A percentile compares a stretch with the other conserved stretches of the same genome.
Evolutionary conservation across 2,888 invertebrate species (phyloP).

Genomic region (Heteropelma amictum): DNA sequence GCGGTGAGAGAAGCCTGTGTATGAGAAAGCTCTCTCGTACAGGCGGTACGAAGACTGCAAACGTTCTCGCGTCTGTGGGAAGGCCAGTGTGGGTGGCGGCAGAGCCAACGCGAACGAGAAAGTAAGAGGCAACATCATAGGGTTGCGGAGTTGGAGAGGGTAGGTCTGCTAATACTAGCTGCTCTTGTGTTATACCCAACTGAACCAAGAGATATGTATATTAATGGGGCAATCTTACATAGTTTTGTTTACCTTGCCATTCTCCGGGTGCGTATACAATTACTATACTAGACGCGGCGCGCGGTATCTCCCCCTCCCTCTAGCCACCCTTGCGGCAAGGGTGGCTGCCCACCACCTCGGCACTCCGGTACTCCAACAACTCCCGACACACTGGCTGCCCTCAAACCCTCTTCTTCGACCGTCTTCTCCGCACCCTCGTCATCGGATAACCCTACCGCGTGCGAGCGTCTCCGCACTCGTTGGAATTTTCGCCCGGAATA

Average conservation of each 20-base stretch:
- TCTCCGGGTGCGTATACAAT: slow-evolving; percentile 76
- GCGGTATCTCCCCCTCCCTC: slow-evolving; percentile 34
- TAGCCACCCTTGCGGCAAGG: no score
- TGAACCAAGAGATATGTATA: slow-evolving; percentile 78
- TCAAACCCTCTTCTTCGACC: slow-evolving; percentile 26
- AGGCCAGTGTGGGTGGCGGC: slow-evolving; percentile 30
- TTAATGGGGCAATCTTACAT: slow-evolving; percentile 79
- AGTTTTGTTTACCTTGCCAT: slow-evolving; percentile 79
- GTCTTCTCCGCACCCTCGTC: slow-evolving; percentile 5
- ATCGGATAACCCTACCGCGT: slow-evolving; percentile 38
- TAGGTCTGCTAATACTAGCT: slow-evolving; percentile 51
- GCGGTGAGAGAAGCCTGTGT: slow-evolving; percentile 42
- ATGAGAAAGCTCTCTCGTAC: slow-evolving; percentile 1
- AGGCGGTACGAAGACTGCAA: slow-evolving; percentile 37
- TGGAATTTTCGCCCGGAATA: no score
- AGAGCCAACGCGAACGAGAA: slow-evolving; percentile 42
- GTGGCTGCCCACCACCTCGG: slow-evolving; percentile 52
- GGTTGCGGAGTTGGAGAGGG: slow-evolving; percentile 56
- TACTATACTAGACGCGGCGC: slow-evolving; percentile 71
- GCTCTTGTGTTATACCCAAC: slow-evolving; percentile 68
- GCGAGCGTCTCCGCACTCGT: neutral
- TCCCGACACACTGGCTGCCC: slow-evolving; percentile 49
- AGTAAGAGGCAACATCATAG: slow-evolving; percentile 37
- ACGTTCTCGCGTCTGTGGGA: slow-evolving; percentile 18
- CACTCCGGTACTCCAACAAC: slow-evolving; percentile 51